Conservation (phyloP, 2,797 vertebrate species). For the Mareca penelope region DNA sequence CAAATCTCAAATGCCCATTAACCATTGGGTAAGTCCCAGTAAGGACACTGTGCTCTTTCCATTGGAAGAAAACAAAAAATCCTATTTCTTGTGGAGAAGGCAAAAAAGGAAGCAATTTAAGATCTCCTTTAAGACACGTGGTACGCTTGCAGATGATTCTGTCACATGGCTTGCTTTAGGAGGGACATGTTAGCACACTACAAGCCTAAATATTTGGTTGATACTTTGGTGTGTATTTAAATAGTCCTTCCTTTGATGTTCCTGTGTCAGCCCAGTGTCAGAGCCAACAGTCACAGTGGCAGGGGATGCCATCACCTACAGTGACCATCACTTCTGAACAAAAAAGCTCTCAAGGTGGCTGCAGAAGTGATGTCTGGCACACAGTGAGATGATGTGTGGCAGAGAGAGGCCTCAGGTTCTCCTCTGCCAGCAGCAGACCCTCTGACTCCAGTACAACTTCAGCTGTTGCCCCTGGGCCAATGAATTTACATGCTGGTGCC, state of each 20-base stretch:
- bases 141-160: background rate
- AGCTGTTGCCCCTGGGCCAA: background rate
- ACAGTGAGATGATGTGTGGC: background rate
- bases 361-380: background rate
- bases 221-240: background rate
- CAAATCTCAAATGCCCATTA: background rate
- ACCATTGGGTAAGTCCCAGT: background rate
- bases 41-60: background rate
- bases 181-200: background rate
- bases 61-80: background rate
- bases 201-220: background rate
- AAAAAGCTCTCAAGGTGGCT: background rate
- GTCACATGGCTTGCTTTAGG: background rate
- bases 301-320: background rate
- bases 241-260: background rate
- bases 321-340: background rate
- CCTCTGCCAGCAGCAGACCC: background rate
- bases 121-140: background rate
- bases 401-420: background rate
- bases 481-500: constrained; percentile 28
- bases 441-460: background rate
- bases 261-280: background rate
- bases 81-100: background rate
- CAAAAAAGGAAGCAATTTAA: background rate
- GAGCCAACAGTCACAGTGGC: background rate